These are phyloP conservation scores for Calephelis nemesis DNA, from an alignment of 1,140 invertebrate genomes.

Conservation along the genomic window DNA sequence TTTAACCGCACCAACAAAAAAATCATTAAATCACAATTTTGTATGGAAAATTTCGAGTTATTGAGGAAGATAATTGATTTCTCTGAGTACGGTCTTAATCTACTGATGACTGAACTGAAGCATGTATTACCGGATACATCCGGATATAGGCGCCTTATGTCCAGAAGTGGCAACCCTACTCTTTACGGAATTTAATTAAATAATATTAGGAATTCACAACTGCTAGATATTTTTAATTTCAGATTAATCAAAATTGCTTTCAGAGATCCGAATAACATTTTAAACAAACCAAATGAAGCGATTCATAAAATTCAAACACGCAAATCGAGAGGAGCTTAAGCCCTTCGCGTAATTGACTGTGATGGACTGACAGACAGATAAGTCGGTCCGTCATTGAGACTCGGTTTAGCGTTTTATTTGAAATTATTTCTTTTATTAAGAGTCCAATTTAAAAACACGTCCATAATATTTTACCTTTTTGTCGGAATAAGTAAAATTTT, in stretches of 20 bases:
- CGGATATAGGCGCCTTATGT: too few relatives aligned
- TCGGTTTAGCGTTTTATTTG: background rate
- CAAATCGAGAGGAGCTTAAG: constrained; percentile 29
- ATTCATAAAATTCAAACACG: constrained; percentile 13
- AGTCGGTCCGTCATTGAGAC: constrained; percentile 16
- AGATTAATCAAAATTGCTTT: constrained; percentile 13
- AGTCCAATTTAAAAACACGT: background rate
- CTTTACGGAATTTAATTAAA: constrained; percentile 12
- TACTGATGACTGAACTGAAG: too few relatives aligned
- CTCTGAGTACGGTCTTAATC: too few relatives aligned
- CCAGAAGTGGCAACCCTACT: too few relatives aligned
- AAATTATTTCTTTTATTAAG: constrained; percentile 6
- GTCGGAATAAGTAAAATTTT: too few relatives aligned
- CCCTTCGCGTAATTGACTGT: constrained; percentile 32
- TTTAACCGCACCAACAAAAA: too few relatives aligned
- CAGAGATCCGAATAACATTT: constrained; percentile 7
- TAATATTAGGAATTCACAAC: constrained; percentile 4
- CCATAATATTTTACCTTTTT: too few relatives aligned
- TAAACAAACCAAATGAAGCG: constrained; percentile 1
- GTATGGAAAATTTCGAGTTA: too few relatives aligned
- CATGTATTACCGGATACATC: too few relatives aligned
- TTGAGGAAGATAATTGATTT: too few relatives aligned
- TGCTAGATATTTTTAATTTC: constrained; percentile 12
- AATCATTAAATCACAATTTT: too few relatives aligned
- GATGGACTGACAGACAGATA: constrained; percentile 31